Evolutionary conservation across 2,888 invertebrate species (phyloP), one percentile per base, ranked within the genome.

Genomic region (Arctia plantaginis): DNA sequence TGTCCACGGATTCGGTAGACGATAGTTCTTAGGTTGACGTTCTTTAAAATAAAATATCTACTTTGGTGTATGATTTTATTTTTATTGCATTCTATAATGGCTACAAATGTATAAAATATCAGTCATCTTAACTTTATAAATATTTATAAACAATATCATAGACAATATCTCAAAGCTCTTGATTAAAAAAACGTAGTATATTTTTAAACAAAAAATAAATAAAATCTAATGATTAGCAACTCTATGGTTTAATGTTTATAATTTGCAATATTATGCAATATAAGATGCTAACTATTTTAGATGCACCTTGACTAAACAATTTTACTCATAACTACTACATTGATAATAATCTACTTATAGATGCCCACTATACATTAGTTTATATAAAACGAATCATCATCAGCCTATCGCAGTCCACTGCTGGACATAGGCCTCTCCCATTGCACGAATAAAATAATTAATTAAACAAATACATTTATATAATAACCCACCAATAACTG

Each of bases 21-120:
- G 12, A 15, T 44, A 44, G 44, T 55, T 55, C 7, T 55, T 23
- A 55, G 51, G 23, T 51, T 20, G 20, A 51, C 8, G 51, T 6
- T 83, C 85, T 3, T 33, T 4, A 44, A 66, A 64, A 62, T 44
- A 44, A 71, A 44, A 44, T 8, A 15, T 3, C 44, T 27, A 39
- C n/a, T 27, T 27, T 33, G 0, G 8, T 66, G 23, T 47, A 62
- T 30, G 71, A 75, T 81, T 82, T 82, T 85, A 81, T 83, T 80
- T 81, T 83, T 85, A 82, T 83, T 77, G 78, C 70, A 75, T 69
- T 77, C 80, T 79, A 85, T 83, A 86, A 89, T 82, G 82, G 80
- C 92, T 93, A 92, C 89, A 93, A 92, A 93, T 92, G 89, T 94
- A 93, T 90, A 93, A 93, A 94, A 93, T 93, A 91, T 94, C 94